phyloP scores from a whole-genome alignment of 2,797 vertebrate genomes.

The Rhinichthys osculus region DNA sequence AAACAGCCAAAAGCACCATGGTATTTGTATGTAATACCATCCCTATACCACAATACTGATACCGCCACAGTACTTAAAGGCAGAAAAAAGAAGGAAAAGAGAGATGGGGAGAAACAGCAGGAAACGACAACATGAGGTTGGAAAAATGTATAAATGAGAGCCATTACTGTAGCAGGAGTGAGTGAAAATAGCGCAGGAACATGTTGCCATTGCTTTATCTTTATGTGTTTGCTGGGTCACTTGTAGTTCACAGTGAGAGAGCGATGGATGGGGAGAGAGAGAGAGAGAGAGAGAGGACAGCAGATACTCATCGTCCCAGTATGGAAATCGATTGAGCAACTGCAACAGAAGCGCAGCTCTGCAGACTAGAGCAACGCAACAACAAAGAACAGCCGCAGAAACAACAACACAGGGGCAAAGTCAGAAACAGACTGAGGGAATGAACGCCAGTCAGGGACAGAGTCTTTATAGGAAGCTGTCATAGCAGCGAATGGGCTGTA shows the following conservation, averaged over 20 bases:
- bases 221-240: conserved; percentile 57
- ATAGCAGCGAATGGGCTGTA: neutral
- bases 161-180: neutral
- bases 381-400: conserved; percentile 33
- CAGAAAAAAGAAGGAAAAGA: neutral
- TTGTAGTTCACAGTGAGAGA: conserved; percentile 74
- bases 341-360: conserved; percentile 9
- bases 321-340: conserved; percentile 76
- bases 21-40: neutral
- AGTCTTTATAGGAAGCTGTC: conserved; percentile 33
- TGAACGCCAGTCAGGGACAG: conserved; percentile 63
- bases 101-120: neutral
- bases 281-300: conserved; percentile 71
- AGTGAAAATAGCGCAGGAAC: conserved; percentile 36
- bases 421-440: conserved; percentile 62
- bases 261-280: conserved; percentile 70
- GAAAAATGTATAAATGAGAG: neutral
- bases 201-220: conserved; percentile 59
- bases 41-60: neutral
- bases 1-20: neutral
- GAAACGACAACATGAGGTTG: neutral
- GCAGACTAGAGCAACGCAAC: conserved; percentile 23
- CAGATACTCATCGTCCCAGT: conserved; percentile 77
- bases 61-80: neutral
- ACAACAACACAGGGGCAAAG: neutral